These are phyloP conservation scores for Pogonomyrmex californicus DNA, from an alignment of 1,140 invertebrate species.

Conservation along the genomic window DNA sequence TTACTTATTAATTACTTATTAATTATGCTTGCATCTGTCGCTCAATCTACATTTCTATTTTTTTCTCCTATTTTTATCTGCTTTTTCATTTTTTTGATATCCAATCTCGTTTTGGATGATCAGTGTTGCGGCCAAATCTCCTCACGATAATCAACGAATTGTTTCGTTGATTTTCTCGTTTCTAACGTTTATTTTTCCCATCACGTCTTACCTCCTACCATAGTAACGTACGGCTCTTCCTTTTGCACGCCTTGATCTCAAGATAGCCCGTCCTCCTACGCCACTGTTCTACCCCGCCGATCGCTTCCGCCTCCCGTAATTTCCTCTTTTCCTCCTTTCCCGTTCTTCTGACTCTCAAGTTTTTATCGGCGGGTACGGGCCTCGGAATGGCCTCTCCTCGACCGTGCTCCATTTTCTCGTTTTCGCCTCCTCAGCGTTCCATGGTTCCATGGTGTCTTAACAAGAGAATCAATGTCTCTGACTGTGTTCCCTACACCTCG, in stretches of 20 bases:
- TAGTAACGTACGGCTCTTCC: conserved; percentile 16
- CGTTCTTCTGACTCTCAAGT: conserved; percentile 49
- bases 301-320: conserved; percentile 38
- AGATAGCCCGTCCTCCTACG: conserved; percentile 31
- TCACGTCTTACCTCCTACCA: conserved; percentile 28
- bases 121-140: conserved; percentile 65
- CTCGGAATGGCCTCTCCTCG: conserved; percentile 42
- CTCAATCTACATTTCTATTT: neutral
- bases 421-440: conserved; percentile 34
- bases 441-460: conserved; percentile 48
- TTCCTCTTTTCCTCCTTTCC: conserved; percentile 36
- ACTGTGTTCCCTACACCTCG: conserved; percentile 43
- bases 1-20: neutral
- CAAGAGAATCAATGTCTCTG: conserved; percentile 66
- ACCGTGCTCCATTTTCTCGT: conserved; percentile 32
- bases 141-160: conserved; percentile 54
- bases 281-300: neutral
- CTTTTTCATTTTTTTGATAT: neutral
- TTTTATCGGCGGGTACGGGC: conserved; percentile 43
- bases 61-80: neutral
- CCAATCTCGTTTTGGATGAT: conserved; percentile 56
- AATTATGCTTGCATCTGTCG: neutral
- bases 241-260: conserved; percentile 51
- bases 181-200: conserved; percentile 31
- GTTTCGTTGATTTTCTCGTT: conserved; percentile 43